Base-by-base conservation (phyloP, 2,888 invertebrate species). In the Melieria crassipennis region DNA sequence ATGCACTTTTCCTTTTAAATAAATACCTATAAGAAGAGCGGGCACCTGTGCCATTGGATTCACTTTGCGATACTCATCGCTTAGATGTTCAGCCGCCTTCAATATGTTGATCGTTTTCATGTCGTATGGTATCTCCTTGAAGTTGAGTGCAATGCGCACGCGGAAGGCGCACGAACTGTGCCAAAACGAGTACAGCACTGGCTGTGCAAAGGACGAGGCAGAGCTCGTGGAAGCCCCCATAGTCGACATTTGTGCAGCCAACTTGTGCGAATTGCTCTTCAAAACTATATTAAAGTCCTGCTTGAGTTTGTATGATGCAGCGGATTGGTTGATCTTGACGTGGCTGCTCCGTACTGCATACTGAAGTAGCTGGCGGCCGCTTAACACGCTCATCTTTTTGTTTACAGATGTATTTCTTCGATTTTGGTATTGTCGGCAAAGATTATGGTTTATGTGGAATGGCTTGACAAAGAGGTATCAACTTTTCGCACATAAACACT, bases 31-130 rank as follows among this genome's bases (percentile, higher is more conserved):
- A 82, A 93, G 91, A 72, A 98, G 89, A 0, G 96, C 93, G 61
- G 99, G 99, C 30, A 99, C 96, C 87, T 97, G 96, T 82, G 94
- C 94, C 94, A 97, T 95, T 0, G 98, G 98, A 87, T 98, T 98
- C 48, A 97, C 89, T 82, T 93, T 93, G 78, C 93, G 89, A 83
- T 92, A 97, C 83, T 96, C 96, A 89, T 96, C 95, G 83, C 92
- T 93, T 83, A 94, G 94, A 80, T 95, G 94, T 83, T 95, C 94
- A 0, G 94, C 94, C 13, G 92, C 91, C 86, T 94, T 94, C 76
- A 95, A 93, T 71, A 95, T 88, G 82, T 94, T 94, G 42, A 96
- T 92, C 3, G 94, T 92, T 82, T 94, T 94, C 81, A 94, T 95
- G 80, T 98, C 98, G 84, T 97, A 98, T 0, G 97, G 96, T 80